Conservation (phyloP, 2,113 vertebrate genomes). For the Sapajus apella region DNA sequence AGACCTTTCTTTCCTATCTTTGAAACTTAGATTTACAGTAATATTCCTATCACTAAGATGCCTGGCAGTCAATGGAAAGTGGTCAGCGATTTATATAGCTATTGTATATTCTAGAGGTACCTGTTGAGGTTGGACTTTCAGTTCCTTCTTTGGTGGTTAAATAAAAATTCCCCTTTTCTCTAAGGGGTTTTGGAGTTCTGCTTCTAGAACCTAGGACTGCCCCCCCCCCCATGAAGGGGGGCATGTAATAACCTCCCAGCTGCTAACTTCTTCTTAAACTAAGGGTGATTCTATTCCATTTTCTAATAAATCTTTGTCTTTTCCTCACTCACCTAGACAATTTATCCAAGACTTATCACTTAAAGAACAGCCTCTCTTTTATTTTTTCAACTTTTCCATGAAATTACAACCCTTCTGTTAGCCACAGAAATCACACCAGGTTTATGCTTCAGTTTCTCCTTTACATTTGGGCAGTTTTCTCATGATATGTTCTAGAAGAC, state of each 20-base stretch:
- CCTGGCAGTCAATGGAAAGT: rapidly evolving
- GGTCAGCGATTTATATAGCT: rapidly evolving
- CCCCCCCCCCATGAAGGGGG: no score
- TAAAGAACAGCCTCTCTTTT: background rate
- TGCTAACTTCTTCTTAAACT: background rate
- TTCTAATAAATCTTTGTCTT: rapidly evolving
- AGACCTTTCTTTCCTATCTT: rapidly evolving
- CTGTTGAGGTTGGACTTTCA: rapidly evolving
- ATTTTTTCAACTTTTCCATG: background rate
- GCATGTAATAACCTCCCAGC: rapidly evolving
- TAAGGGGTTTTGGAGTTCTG: rapidly evolving
- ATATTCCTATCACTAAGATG: rapidly evolving
- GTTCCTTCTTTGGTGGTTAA: rapidly evolving
- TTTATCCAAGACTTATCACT: background rate
- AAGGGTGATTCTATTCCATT: rapidly evolving
- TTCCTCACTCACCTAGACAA: rapidly evolving
- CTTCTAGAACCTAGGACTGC: rapidly evolving
- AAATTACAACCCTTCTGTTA: background rate
- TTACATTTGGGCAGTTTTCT: background rate
- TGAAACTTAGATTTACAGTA: rapidly evolving
- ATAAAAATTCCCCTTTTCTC: no score
- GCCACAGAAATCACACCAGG: background rate
- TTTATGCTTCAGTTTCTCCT: background rate
- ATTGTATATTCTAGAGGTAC: rapidly evolving
- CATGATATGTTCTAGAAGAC: background rate